phyloP scores from a whole-genome alignment of 2,113 vertebrate genomes.

The Chelonoidis abingdonii region DNA sequence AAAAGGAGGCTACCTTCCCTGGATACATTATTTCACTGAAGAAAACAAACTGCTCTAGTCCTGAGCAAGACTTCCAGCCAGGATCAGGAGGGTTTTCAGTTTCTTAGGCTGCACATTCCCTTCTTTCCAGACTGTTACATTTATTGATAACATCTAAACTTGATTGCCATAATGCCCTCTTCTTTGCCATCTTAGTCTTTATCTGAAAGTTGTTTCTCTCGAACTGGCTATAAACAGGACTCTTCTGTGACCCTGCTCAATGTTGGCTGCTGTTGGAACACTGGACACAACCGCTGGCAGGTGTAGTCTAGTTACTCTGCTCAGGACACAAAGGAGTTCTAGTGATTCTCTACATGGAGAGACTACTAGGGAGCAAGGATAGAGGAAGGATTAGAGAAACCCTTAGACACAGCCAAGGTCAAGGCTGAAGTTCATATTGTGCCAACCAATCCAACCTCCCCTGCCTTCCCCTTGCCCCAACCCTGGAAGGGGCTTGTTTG shows the following conservation, averaged over 20 bases:
- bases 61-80: neutral
- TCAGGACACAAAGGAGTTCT: too few species aligned
- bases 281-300: neutral
- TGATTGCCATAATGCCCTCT: neutral
- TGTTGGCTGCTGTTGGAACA: neutral
- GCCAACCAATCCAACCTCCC: neutral
- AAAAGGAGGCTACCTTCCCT: neutral
- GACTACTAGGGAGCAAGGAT: too few species aligned
- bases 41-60: neutral
- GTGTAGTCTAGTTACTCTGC: too few species aligned
- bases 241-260: neutral
- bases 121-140: neutral
- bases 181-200: neutral
- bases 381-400: neutral
- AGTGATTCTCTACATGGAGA: too few species aligned
- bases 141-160: neutral
- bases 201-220: neutral
- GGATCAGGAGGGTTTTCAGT: neutral
- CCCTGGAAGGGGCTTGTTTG: neutral
- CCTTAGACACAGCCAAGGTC: neutral
- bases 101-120: neutral
- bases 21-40: neutral
- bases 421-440: neutral
- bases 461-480: too few species aligned
- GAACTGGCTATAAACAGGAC: neutral